A percentile compares a stretch with the other conserved stretches of the same genome.
phyloP scores from a whole-genome alignment of 2,888 invertebrate genomes.

The Caradrina clavipalpis region DNA sequence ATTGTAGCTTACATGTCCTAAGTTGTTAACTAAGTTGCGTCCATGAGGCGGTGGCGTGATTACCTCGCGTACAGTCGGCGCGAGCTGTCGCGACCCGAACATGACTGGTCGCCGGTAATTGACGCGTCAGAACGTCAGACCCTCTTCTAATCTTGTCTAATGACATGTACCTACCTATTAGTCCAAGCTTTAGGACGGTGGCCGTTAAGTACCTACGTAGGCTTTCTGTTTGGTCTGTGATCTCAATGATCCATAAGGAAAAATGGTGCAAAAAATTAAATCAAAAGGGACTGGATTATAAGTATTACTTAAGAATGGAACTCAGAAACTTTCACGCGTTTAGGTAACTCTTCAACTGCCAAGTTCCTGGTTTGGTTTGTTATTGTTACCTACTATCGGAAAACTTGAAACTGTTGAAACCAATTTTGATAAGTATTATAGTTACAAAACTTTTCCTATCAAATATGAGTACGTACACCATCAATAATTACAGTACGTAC shows the following conservation, averaged over 20 bases:
- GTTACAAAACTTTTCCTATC: slow-evolving; percentile 13
- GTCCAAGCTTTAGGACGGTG: background rate
- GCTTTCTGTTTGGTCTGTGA: too few species aligned
- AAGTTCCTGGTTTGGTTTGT: background rate
- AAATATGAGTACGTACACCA: background rate
- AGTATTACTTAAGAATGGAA: background rate
- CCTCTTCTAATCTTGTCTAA: slow-evolving; percentile 38
- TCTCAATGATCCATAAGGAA: too few species aligned
- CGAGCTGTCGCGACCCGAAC: slow-evolving; percentile 30
- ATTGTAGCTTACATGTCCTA: background rate
- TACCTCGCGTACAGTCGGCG: slow-evolving; percentile 40
- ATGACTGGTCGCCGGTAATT: slow-evolving; percentile 28
- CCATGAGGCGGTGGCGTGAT: slow-evolving; percentile 24
- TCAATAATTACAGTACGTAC: background rate
- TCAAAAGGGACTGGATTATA: background rate
- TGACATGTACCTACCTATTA: slow-evolving; percentile 1
- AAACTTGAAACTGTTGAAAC: background rate
- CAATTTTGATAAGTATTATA: background rate
- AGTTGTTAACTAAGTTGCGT: slow-evolving; percentile 1
- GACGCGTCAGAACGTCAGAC: slow-evolving; percentile 48
- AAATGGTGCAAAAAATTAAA: background rate
- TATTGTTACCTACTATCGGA: too few species aligned
- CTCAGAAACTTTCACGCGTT: background rate
- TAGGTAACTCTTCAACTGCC: background rate
- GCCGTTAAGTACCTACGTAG: background rate